phyloP scores from a whole-genome alignment of 2,113 vertebrate species.

The Oxyura jamaicensis region DNA sequence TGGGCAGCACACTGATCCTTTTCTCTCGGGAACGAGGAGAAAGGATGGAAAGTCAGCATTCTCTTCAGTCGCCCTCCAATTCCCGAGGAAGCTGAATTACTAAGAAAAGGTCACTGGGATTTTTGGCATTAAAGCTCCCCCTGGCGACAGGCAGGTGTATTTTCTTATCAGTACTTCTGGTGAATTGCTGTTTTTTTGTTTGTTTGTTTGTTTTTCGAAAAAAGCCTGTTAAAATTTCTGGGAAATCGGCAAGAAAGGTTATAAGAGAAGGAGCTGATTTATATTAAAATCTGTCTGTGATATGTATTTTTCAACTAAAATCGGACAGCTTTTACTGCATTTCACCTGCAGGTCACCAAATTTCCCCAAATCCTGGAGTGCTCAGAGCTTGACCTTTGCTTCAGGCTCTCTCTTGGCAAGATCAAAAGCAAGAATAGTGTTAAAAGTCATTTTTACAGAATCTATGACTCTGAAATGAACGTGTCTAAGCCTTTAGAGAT shows the following conservation, averaged over 20 bases:
- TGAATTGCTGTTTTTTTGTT: no score
- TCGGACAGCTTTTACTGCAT: not conserved
- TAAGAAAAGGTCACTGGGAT: not conserved
- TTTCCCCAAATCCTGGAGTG: not conserved
- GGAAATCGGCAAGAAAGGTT: not conserved
- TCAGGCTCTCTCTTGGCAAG: not conserved
- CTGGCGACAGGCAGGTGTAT: conserved; percentile 18
- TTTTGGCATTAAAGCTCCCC: conserved; percentile 60
- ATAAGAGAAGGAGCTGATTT: not conserved
- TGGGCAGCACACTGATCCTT: not conserved
- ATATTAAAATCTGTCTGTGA: not conserved
- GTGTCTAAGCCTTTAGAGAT: not conserved
- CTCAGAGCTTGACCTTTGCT: not conserved
- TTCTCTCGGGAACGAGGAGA: not conserved
- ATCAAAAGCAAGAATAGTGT: not conserved
- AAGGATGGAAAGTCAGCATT: not conserved
- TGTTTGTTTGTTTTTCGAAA: not conserved
- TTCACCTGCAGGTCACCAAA: rapidly evolving
- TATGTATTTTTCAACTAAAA: not conserved
- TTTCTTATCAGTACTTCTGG: no score
- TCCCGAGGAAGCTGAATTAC: not conserved
- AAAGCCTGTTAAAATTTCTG: not conserved
- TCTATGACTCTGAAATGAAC: not conserved
- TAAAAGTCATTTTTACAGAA: not conserved
- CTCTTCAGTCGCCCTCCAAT: not conserved